Evolutionary conservation across 2,113 vertebrate genomes (phyloP), one percentile per base, ranked within the genome.

Genomic region (Spheniscus mendiculus): DNA sequence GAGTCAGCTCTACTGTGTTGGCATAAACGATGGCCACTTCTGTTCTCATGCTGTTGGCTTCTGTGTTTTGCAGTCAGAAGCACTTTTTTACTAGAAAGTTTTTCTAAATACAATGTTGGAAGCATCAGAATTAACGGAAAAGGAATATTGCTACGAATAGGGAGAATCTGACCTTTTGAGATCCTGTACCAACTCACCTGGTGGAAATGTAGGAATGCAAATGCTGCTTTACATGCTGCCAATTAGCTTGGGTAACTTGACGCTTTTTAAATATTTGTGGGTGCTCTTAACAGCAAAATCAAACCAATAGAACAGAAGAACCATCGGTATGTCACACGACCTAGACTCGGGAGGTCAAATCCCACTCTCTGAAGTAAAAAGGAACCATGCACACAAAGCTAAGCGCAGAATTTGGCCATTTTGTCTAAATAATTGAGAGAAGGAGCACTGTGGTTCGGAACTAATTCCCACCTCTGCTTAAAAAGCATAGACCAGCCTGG

Each of bases 301-400:
- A 44, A 80, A 92, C 90, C 40, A 58, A 66, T 16, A 85, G 96
- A 92, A 97, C 93, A 97, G 89, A 97, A 96, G 88, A 96, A 78
- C 95, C 97, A 97, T 84, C 30, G 6, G 90, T 86, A 62, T 91
- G 96, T 70, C 97, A 97, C 97, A 97, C 97, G 65, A 13, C 32
- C 40, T 87, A 83, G 88, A 77, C 87, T 81, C 10, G 4, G 69
- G 79, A 97, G 92, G 90, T 97, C 95, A 96, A 91, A 93, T 53
- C 96, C 90, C 36, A 15, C 79, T 87, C 96, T 88, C 95, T 84
- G 82, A 89, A 94, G 85, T 49, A 47, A 76, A 78, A 59, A 95
- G 42, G 80, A 91, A 76, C 79, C 71, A 65, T 8, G 40, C 61
- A 58, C 87, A 58, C 13, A 42, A 89, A 27, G 93, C 89, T 66